A percentile compares a stretch with the other conserved stretches of the same genome.
phyloP scores from a whole-genome alignment of 2,113 vertebrate genomes.

The Panurus biarmicus region DNA sequence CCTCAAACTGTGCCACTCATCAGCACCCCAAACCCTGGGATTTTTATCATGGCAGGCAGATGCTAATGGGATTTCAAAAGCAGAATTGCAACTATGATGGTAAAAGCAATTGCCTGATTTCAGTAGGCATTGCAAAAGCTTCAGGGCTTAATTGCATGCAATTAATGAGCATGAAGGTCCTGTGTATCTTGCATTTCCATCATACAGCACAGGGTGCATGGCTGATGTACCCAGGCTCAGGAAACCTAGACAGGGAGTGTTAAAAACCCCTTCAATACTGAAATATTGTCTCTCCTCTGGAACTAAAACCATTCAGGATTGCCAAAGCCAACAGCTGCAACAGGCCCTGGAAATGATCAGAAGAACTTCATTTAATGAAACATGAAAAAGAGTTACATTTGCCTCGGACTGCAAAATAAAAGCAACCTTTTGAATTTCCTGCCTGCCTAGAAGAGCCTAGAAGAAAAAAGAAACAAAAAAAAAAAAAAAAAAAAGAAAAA shows the following conservation, averaged over 20 bases:
- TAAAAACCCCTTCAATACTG: not conserved
- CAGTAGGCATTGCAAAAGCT: not conserved
- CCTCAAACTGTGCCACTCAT: accelerated
- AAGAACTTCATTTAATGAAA: not conserved
- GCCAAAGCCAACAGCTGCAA: not conserved
- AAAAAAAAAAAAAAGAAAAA: not conserved
- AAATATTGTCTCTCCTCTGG: not conserved
- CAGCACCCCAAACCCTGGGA: not conserved
- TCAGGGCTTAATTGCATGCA: not conserved
- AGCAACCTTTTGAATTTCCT: not conserved
- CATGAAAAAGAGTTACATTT: not conserved
- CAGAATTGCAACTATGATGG: not conserved
- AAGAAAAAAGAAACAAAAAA: not conserved
- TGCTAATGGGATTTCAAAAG: not conserved
- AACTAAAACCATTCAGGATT: not conserved
- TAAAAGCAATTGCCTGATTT: not conserved
- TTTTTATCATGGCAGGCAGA: not conserved
- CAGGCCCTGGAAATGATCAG: not conserved
- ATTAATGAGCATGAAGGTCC: not conserved
- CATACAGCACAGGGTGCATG: not conserved
- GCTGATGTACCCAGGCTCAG: not conserved
- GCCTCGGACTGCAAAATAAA: not conserved
- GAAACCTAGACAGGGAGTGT: not conserved
- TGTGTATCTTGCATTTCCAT: not conserved
- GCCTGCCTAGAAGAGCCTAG: not conserved